Evolutionary conservation across 2,113 vertebrate genomes (phyloP), one percentile per base, ranked within the genome.

Genomic region (Podarcis muralis): DNA sequence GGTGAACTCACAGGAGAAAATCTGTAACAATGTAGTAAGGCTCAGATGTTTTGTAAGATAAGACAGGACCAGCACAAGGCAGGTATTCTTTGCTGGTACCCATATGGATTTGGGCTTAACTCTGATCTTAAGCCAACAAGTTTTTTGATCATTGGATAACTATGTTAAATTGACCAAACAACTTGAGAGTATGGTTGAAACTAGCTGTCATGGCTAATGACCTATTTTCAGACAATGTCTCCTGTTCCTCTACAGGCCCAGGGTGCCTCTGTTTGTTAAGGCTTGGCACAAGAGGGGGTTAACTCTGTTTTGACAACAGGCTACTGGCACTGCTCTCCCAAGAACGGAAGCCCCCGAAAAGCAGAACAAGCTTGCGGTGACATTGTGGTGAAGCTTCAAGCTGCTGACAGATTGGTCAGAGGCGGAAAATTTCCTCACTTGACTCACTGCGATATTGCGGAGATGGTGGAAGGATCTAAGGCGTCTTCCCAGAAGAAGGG

Each of bases 391-490:
- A 53, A 59, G 23, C 69, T 37, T 59, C 78, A 59, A 72, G 13
- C 79, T 62, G 66, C 32, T 81, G 48, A 74, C 86, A 40, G 48
- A 81, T 53, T 72, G n/a, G 13, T 72, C 79, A 87, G 86, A 62
- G 32, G 37, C 72, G 68, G 53, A 27, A 90, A 62, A 3, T 80
- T 88, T 87, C 1, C 11, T 83, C 9, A n/a, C 71, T 66, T 62
- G 20, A 83, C 32, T n/a, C 79, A 37, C 37, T 5, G 22, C 2
- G 25, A 82, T 7, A 71, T 30, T 71, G 35, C 43, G 25, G 48
- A 57, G 75, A 30, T 53, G 25, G 37, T 74, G 71, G 57, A 66
- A 88, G 37, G 57, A 81, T 76, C 27, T 76, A 40, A 53, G 13
- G 27, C 37, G 8, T 76, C 20, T 88, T n/a, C 43, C 20, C 77